These are phyloP conservation scores for Chelonia mydas DNA, from an alignment of 2,797 vertebrate genomes.

Conservation along the genomic window DNA sequence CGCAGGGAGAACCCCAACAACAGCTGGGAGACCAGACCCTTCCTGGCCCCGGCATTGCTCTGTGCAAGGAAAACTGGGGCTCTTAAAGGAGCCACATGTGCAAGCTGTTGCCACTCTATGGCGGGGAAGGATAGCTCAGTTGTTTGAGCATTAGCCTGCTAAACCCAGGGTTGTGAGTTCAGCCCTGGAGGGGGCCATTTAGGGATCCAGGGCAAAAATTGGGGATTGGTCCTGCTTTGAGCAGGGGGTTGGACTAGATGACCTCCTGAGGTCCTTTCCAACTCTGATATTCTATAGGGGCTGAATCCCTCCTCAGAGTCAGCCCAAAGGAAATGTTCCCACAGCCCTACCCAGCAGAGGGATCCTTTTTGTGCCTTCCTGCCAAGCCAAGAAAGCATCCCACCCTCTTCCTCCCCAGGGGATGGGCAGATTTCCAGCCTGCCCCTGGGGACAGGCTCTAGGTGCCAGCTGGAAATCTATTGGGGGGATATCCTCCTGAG, in stretches of 20 bases:
- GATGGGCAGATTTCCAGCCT: neutral
- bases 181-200: too few relatives aligned
- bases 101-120: neutral
- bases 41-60: neutral
- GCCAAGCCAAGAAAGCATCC: neutral
- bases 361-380: neutral
- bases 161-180: too few relatives aligned
- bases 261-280: too few relatives aligned
- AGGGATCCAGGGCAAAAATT: too few relatives aligned
- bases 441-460: neutral
- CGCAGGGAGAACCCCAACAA: neutral
- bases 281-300: too few relatives aligned
- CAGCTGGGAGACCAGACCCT: neutral
- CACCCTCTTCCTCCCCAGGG: neutral
- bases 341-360: neutral
- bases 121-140: too few relatives aligned
- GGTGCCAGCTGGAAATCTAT: too few relatives aligned
- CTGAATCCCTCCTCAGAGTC: neutral
- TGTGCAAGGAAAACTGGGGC: rapidly evolving
- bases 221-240: too few relatives aligned
- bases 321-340: neutral
- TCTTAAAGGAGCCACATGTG: neutral
- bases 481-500: too few relatives aligned
- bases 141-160: too few relatives aligned
- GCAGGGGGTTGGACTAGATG: too few relatives aligned